Evolutionary conservation across 2,888 invertebrate genomes (phyloP).

Genomic region (Hoplodrina ambigua): DNA sequence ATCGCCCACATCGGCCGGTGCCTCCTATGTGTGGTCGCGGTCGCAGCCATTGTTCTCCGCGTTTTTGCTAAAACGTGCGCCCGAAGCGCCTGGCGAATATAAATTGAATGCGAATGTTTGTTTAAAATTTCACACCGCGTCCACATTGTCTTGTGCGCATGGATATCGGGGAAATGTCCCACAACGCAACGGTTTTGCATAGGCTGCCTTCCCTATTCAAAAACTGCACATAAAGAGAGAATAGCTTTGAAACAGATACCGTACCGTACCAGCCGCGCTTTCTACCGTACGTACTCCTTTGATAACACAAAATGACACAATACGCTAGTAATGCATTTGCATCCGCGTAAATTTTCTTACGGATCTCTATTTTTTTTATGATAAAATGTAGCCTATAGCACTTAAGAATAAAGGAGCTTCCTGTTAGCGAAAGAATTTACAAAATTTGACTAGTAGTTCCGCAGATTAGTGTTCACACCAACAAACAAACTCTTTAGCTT

Average conservation of each 20-base stretch:
- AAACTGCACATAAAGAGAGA: slow-evolving; percentile 24
- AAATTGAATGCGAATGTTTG: slow-evolving; percentile 79
- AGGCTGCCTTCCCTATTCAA: slow-evolving; percentile 42
- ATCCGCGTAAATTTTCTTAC: too few species aligned
- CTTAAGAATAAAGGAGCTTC: too few species aligned
- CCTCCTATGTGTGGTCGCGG: slow-evolving; percentile 66
- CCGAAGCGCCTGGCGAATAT: slow-evolving; percentile 75
- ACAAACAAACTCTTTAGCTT: too few species aligned
- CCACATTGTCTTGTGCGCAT: slow-evolving; percentile 67
- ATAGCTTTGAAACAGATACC: slow-evolving; percentile 31
- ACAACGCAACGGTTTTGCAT: slow-evolving; percentile 54
- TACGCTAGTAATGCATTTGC: too few species aligned
- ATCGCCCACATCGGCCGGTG: slow-evolving; percentile 72
- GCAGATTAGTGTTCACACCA: too few species aligned
- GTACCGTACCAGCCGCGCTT: background rate
- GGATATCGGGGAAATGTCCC: slow-evolving; percentile 68
- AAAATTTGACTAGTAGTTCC: too few species aligned
- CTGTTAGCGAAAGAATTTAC: too few species aligned
- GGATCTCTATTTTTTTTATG: too few species aligned
- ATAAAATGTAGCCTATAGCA: too few species aligned
- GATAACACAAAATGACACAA: background rate
- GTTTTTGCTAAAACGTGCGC: slow-evolving; percentile 72
- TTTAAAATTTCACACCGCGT: slow-evolving; percentile 78
- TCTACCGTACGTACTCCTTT: too few species aligned
- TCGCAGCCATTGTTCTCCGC: slow-evolving; percentile 68